Base-by-base conservation (phyloP, 2,797 vertebrate genomes). In the Amblyopsis hoosieri region DNA sequence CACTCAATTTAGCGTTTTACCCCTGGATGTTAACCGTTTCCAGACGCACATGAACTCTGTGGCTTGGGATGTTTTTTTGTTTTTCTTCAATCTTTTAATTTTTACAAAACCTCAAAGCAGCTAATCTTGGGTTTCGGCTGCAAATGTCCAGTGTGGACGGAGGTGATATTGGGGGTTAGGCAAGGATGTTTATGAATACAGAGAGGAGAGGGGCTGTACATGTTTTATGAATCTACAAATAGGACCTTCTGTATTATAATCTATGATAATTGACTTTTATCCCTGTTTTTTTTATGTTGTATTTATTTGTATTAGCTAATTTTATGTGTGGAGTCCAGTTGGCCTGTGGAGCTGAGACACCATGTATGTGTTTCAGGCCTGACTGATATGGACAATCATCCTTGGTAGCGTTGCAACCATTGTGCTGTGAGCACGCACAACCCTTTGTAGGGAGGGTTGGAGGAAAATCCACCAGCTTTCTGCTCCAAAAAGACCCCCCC, bases 341-440 rank as follows among this genome's bases (percentile, higher is more conserved):
- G 71, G 79, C 61, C 66, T 69, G 2, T 42, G 42, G 64, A 63
- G 67, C 50, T 62, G 60, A 68, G 57, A 71, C 49, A 42, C 14
- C 12, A 69, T 63, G 57, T 70, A 59, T 46, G 1, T 3, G 1
- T 62, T 60, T 57, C 45, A 64, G 64, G 73, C 78, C 76, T 55
- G 62, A 62, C 57, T 61, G 74, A 78, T 82, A 71, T 67, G 71
- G 88, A 90, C 88, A 91, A 90, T 90, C 89, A 86, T 84, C 64
- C 48, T 67, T 67, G 55, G 77, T 74, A 54, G 63, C 72, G 76
- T 81, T 60, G 75, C 47, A 64, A 57, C 65, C 45, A 65, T 54
- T 63, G 50, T 46, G 19, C 37, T 63, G 62, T 70, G 61, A 62
- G 48, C 60, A 65, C 13, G 12, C 72, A 65, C 57, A 62, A 37